These are phyloP conservation scores for Mayetiola destructor DNA, from an alignment of 2,888 invertebrate species.

Conservation along the genomic window DNA sequence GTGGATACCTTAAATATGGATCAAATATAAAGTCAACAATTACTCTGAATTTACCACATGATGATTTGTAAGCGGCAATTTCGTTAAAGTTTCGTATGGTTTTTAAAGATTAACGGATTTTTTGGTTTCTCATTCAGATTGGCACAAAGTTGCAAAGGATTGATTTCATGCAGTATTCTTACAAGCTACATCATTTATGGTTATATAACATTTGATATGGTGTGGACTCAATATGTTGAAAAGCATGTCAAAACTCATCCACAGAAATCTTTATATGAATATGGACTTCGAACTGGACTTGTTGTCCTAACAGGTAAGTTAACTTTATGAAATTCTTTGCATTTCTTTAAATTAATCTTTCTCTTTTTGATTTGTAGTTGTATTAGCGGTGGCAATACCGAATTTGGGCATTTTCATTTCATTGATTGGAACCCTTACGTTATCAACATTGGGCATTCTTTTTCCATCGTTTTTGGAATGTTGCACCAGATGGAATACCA, in stretches of 20 bases:
- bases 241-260: conserved; percentile 45
- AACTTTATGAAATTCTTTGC: not conserved
- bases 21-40: conserved; percentile 57
- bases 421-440: conserved; percentile 74
- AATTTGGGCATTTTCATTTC: conserved; percentile 68
- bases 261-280: conserved; percentile 55
- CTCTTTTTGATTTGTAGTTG: too few species aligned
- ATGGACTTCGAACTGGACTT: conserved; percentile 55
- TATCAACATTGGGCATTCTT: conserved; percentile 75
- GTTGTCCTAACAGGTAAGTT: conserved; percentile 34
- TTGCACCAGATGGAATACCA: conserved; percentile 62
- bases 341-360: too few species aligned
- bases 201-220: conserved; percentile 88
- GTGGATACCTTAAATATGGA: conserved; percentile 82
- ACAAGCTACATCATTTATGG: conserved; percentile 86
- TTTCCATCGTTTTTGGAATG: conserved; percentile 82
- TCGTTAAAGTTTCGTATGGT: too few species aligned
- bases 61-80: conserved; percentile 55
- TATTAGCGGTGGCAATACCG: conserved; percentile 78
- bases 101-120: too few species aligned
- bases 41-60: conserved; percentile 48
- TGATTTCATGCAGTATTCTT: conserved; percentile 68
- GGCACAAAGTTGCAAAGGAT: conserved; percentile 55
- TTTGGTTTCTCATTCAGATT: too few species aligned
- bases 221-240: conserved; percentile 67